These are phyloP conservation scores for Chlorospingus flavigularis DNA, from an alignment of 2,797 vertebrate genomes.

Conservation along the genomic window DNA sequence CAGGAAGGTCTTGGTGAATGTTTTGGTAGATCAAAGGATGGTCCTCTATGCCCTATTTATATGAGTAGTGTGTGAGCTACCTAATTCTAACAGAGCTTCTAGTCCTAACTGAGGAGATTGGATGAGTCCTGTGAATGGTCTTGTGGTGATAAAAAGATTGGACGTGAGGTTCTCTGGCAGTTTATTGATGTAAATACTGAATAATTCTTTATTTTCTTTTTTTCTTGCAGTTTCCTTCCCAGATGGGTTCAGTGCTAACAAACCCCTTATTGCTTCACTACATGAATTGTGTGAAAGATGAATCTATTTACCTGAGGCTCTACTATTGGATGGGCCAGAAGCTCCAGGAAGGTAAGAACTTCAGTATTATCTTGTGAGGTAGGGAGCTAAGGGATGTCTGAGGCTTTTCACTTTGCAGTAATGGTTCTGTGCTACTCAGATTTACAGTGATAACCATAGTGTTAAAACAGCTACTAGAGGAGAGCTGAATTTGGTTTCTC, in stretches of 20 bases:
- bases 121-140: neutral
- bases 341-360: conserved; percentile 88
- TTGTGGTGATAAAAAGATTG: neutral
- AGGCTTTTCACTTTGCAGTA: neutral
- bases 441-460: neutral
- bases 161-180: neutral
- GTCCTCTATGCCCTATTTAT: neutral
- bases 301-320: conserved; percentile 86
- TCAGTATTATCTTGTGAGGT: neutral
- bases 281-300: conserved; percentile 89
- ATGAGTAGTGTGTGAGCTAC: neutral
- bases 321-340: conserved; percentile 90
- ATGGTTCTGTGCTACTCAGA: neutral
- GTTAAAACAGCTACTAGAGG: neutral
- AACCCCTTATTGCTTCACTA: conserved; percentile 88
- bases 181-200: neutral
- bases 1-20: neutral
- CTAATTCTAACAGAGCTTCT: neutral
- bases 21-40: neutral
- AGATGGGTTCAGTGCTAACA: conserved; percentile 90
- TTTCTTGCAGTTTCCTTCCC: conserved; percentile 86
- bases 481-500: neutral
- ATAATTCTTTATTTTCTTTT: neutral
- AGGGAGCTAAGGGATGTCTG: neutral
- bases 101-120: neutral